A percentile compares a stretch with the other conserved stretches of the same genome.
Conservation (phyloP, 2,797 vertebrate genomes). For the Pitangus sulphuratus region DNA sequence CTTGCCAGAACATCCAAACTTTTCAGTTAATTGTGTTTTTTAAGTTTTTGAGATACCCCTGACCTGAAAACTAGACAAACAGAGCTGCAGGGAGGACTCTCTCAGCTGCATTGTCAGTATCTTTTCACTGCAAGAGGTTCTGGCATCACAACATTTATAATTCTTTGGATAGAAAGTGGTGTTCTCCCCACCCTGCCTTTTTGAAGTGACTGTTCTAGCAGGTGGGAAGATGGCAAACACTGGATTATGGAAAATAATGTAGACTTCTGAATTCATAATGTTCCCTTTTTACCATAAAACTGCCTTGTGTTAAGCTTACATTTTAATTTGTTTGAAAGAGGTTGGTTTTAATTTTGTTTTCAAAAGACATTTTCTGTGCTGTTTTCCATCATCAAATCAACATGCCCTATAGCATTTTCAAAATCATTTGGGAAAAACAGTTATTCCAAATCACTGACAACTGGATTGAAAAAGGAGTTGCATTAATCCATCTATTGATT, state of each 20-base stretch:
- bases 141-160: neutral
- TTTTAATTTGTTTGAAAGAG: neutral
- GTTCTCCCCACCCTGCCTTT: neutral
- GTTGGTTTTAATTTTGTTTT: neutral
- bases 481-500: neutral
- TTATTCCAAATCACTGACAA: neutral
- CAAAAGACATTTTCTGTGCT: neutral
- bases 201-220: neutral
- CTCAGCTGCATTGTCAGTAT: neutral
- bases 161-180: neutral
- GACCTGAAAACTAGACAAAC: neutral
- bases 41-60: neutral
- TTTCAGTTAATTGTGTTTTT: neutral
- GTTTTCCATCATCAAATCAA: neutral
- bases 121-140: slow-evolving; percentile 26
- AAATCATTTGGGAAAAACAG: neutral
- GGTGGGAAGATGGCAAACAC: neutral
- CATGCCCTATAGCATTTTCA: neutral
- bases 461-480: neutral
- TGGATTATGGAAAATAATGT: neutral
- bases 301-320: neutral
- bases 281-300: neutral
- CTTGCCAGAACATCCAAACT: neutral
- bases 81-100: neutral
- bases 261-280: neutral